phyloP scores from a whole-genome alignment of 92 coral and sea anemone genomes.

The Porites cylindrica region DNA sequence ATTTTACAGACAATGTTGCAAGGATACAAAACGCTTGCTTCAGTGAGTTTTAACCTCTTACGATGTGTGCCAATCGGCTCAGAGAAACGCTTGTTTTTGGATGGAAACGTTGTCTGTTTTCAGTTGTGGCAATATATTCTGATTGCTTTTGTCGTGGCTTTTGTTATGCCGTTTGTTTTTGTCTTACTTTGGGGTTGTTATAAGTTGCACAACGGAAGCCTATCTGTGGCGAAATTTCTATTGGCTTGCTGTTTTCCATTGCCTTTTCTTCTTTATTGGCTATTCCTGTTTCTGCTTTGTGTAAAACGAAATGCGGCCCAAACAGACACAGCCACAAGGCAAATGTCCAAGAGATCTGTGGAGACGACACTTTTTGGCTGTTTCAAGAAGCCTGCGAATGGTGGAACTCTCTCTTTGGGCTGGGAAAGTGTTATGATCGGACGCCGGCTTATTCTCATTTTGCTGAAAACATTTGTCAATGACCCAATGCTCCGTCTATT shows the following conservation, averaged over 20 bases:
- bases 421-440: slow-evolving; percentile 72
- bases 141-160: slow-evolving; percentile 37
- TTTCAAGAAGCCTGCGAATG: slow-evolving; percentile 3
- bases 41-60: slow-evolving; percentile 52
- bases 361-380: slow-evolving; percentile 2
- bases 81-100: slow-evolving; percentile 65
- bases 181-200: slow-evolving; percentile 69
- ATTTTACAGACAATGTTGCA: slow-evolving; percentile 76
- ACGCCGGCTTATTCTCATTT: slow-evolving; percentile 55
- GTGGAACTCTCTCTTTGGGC: slow-evolving; percentile 12
- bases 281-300: background rate
- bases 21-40: slow-evolving; percentile 74
- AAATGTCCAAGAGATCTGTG: background rate
- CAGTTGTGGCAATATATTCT: slow-evolving; percentile 85
- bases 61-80: slow-evolving; percentile 66
- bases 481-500: slow-evolving; percentile 51
- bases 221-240: slow-evolving; percentile 60
- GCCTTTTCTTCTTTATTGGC: slow-evolving; percentile 58
- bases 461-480: slow-evolving; percentile 37
- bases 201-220: slow-evolving; percentile 56
- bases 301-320: background rate
- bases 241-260: slow-evolving; percentile 69
- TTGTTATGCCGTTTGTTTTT: slow-evolving; percentile 67
- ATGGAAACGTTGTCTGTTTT: slow-evolving; percentile 68
- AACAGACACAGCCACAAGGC: too few species aligned